Evolutionary conservation across 2,888 invertebrate species (phyloP).

Genomic region (Beris morrisii): DNA sequence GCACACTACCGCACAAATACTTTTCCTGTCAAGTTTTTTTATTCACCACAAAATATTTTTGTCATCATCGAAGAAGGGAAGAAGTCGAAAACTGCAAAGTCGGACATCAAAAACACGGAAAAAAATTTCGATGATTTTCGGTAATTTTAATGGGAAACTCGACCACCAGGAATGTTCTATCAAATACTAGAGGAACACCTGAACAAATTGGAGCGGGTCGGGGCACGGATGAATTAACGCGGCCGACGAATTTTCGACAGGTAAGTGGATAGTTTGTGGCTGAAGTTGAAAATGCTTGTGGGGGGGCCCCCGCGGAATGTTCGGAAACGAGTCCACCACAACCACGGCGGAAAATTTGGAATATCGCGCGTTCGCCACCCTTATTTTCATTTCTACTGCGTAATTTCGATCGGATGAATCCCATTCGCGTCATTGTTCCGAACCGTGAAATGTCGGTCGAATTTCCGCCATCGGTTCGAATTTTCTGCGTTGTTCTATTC

Average conservation of each 20-base stretch:
- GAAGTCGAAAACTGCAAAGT: constrained; percentile 1
- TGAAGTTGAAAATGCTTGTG: too few species aligned
- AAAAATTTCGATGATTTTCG: constrained; percentile 32
- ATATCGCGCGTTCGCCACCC: background rate
- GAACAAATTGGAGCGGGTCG: constrained; percentile 20
- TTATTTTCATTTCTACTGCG: constrained; percentile 17
- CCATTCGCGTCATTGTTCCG: background rate
- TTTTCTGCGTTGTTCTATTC: background rate
- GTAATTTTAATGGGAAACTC: constrained; percentile 38
- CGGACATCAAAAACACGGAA: background rate
- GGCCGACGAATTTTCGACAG: constrained; percentile 33
- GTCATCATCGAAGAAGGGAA: constrained; percentile 16
- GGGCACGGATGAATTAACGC: constrained; percentile 31
- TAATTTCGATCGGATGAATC: constrained; percentile 10
- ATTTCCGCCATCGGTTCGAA: too few species aligned
- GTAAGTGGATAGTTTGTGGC: constrained; percentile 8
- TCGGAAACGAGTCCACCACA: too few species aligned
- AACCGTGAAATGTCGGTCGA: background rate
- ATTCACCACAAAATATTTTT: constrained; percentile 29
- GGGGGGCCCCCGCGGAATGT: too few species aligned
- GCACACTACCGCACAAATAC: too few species aligned
- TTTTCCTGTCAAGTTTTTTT: background rate
- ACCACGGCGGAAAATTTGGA: background rate
- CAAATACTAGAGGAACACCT: constrained; percentile 17
- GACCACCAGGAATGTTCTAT: constrained; percentile 33